Evolutionary conservation across 2,888 invertebrate species (phyloP).

Genomic region (Linhomoeus sp.): DNA sequence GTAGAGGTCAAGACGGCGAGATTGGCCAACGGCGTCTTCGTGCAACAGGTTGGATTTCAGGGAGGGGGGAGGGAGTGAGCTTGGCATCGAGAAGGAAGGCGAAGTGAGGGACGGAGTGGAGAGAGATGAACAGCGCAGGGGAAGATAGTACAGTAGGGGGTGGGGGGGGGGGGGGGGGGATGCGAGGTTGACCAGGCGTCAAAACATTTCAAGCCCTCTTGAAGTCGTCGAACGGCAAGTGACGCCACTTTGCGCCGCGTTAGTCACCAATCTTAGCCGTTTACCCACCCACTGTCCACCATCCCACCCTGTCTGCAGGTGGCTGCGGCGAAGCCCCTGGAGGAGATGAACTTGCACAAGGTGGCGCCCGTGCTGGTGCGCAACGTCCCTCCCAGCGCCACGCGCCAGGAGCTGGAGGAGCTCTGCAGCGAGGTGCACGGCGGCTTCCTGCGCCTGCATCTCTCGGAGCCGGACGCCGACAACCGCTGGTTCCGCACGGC

Average conservation of each 20-base stretch:
- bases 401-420: conserved; percentile 5
- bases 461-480: conserved; percentile 4
- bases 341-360: conserved; percentile 5
- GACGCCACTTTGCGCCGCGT: no score
- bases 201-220: no score
- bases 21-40: conserved; percentile 1
- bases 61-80: not conserved
- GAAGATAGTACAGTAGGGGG: no score
- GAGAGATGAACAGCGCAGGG: no score
- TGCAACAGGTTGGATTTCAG: not conserved
- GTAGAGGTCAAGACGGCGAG: not conserved
- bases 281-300: no score
- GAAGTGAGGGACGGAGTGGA: no score
- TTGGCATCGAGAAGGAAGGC: no score
- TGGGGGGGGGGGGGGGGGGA: no score
- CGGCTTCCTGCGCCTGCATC: conserved; percentile 5
- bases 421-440: conserved; percentile 5
- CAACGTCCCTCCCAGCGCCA: conserved; percentile 5
- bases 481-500: conserved; percentile 1
- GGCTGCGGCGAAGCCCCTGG: conserved; percentile 1
- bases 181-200: no score
- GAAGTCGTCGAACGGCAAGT: no score
- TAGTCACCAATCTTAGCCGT: no score
- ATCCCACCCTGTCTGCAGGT: not conserved
- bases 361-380: conserved; percentile 1